Evolutionary conservation across 2,113 vertebrate genomes (phyloP), one percentile per base, ranked within the genome.

Genomic region (Ammodytes marinus): DNA sequence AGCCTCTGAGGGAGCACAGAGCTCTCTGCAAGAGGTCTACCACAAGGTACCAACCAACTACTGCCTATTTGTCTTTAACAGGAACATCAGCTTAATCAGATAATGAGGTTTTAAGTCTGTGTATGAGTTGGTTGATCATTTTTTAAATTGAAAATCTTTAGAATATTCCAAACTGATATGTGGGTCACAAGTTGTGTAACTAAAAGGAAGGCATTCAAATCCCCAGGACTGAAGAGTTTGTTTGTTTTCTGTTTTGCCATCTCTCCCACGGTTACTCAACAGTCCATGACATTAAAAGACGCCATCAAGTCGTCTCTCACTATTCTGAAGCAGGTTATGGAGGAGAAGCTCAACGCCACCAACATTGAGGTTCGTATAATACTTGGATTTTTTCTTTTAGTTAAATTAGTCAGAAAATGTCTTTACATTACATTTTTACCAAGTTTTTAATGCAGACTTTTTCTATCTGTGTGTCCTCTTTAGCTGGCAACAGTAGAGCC

Each of bases 221-320:
- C 14, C 52, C 4, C 0, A 40, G 37, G 13, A 69, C 14, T 83
- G 3, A 66, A 37, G 15, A 40, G 6, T 7, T 27, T 71, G 13
- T 69, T 0, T 55, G 5, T 84, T 80, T 63, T 55, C 42, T 67
- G 3, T 83, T 19, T 75, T 4, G 69, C 63, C 12, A 11, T 61
- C 54, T 70, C 19, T 77, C 6, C 3, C 6, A 58, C 27, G 52
- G 5, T 40, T 12, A 75, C 57, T 88, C 52, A 27, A 1, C 92
- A 99, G 98, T 99, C 98, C 11, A 99, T 99, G 98, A 99, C 98
- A n/a, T 95, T 99, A 95, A 99, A 99, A 93, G 98, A 99, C 68
- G 98, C 98, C 79, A 99, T 99, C 93, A 99, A 99, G 87, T 99
- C 98, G 8, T 99, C 98, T 49, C 96, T 99, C 50, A 97, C 97